phyloP scores from a whole-genome alignment of 2,797 vertebrate genomes.

The Sebastes miniatus region DNA sequence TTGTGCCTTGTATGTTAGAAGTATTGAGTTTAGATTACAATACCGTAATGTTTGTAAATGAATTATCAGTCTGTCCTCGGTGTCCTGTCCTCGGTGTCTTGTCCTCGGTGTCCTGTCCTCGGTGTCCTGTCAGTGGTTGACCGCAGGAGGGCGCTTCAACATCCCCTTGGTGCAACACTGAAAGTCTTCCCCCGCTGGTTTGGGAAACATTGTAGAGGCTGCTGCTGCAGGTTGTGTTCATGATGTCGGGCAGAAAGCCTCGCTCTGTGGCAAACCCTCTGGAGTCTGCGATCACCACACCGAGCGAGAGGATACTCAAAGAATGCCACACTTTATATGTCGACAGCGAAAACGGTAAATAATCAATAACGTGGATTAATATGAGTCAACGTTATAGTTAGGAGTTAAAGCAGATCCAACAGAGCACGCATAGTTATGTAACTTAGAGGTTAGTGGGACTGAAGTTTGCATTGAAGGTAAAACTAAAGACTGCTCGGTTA shows the following conservation, averaged over 20 bases:
- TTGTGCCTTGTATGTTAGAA: too few species aligned
- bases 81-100: too few species aligned
- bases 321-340: slow-evolving; percentile 84
- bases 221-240: background rate
- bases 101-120: too few species aligned
- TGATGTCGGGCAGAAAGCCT: slow-evolving; percentile 82
- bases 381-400: background rate
- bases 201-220: background rate
- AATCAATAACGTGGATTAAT: background rate
- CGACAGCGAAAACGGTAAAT: slow-evolving; percentile 84
- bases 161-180: slow-evolving; percentile 68
- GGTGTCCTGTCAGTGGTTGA: background rate
- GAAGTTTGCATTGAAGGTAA: background rate
- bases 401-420: background rate
- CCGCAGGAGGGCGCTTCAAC: slow-evolving; percentile 45
- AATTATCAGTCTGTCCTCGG: too few species aligned
- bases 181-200: slow-evolving; percentile 69
- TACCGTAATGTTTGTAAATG: too few species aligned
- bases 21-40: too few species aligned
- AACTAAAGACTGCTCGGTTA: background rate
- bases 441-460: background rate
- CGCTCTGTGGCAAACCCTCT: slow-evolving; percentile 82
- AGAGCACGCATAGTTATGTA: background rate
- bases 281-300: slow-evolving; percentile 80
- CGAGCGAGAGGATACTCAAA: slow-evolving; percentile 82